Percentiles rank a stretch among this genome's conserved stretches.
Evolutionary conservation across 2,797 vertebrate species (phyloP).

Genomic region (Octomys mimax): DNA sequence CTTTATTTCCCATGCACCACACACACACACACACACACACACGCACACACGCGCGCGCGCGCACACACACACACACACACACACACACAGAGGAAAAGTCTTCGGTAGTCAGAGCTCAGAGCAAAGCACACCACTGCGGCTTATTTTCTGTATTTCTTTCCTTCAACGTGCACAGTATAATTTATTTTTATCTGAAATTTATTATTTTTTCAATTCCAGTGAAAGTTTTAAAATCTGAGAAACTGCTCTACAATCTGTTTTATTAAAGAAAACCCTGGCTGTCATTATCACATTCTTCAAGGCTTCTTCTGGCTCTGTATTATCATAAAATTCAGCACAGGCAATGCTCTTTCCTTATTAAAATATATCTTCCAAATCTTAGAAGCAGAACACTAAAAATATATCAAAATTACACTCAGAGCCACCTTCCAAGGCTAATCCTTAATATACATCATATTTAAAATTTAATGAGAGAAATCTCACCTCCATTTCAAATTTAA

Average conservation of each 20-base stretch:
- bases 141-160: neutral
- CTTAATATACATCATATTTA: conserved; percentile 40
- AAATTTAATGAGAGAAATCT: conserved; percentile 62
- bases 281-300: conserved; percentile 60
- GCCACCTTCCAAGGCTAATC: conserved; percentile 26
- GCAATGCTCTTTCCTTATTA: conserved; percentile 57
- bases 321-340: conserved; percentile 64
- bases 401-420: conserved; percentile 66
- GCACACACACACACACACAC: neutral
- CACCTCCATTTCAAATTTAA: conserved; percentile 57
- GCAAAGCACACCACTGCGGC: neutral
- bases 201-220: neutral
- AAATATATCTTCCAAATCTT: conserved; percentile 68
- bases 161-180: conserved; percentile 27
- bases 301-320: conserved; percentile 48
- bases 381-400: conserved; percentile 64
- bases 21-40: neutral
- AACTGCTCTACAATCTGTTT: conserved; percentile 63
- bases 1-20: neutral
- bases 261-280: conserved; percentile 66
- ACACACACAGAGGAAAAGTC: neutral
- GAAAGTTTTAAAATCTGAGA: conserved; percentile 61
- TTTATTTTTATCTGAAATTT: conserved; percentile 30
- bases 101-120: neutral
- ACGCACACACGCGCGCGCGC: neutral